Evolutionary conservation across 2,797 vertebrate genomes (phyloP).

Genomic region (Siniperca scherzeri): DNA sequence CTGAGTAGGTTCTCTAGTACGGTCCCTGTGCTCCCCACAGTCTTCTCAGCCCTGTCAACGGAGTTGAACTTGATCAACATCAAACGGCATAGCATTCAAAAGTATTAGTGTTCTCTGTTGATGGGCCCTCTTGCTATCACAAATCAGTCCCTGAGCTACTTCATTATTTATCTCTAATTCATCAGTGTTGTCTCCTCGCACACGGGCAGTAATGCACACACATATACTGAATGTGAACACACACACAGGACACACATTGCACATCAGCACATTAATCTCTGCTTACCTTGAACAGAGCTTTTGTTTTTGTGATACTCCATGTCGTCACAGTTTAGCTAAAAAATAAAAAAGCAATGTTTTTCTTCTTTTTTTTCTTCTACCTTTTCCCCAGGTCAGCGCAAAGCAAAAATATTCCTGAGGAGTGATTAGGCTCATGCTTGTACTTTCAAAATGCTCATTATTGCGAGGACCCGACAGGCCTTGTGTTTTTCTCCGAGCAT

Average conservation of each 20-base stretch:
- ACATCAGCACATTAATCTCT: slow-evolving; percentile 74
- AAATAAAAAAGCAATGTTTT: slow-evolving; percentile 34
- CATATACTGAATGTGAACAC: slow-evolving; percentile 62
- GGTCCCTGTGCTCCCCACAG: slow-evolving; percentile 83
- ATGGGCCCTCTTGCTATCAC: slow-evolving; percentile 86
- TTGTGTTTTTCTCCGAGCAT: slow-evolving; percentile 79
- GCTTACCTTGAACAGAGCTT: slow-evolving; percentile 69
- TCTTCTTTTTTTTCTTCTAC: slow-evolving; percentile 22
- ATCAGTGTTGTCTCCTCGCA: slow-evolving; percentile 85
- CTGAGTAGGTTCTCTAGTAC: slow-evolving; percentile 84
- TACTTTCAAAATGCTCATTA: slow-evolving; percentile 82
- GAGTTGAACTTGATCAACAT: slow-evolving; percentile 88
- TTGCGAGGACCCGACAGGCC: slow-evolving; percentile 71
- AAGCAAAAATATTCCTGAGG: slow-evolving; percentile 60
- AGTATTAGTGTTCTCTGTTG: slow-evolving; percentile 88
- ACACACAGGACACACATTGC: slow-evolving; percentile 61
- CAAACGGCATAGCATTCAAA: slow-evolving; percentile 87
- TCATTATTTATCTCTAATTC: slow-evolving; percentile 88
- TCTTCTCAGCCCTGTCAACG: slow-evolving; percentile 86
- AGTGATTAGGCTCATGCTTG: slow-evolving; percentile 78
- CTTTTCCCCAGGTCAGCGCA: slow-evolving; percentile 68
- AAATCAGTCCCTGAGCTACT: slow-evolving; percentile 87
- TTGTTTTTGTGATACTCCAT: slow-evolving; percentile 62
- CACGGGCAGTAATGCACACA: slow-evolving; percentile 78
- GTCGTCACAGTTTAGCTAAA: slow-evolving; percentile 62